phyloP scores from a whole-genome alignment of 2,797 vertebrate genomes.

The Psittacula echo region DNA sequence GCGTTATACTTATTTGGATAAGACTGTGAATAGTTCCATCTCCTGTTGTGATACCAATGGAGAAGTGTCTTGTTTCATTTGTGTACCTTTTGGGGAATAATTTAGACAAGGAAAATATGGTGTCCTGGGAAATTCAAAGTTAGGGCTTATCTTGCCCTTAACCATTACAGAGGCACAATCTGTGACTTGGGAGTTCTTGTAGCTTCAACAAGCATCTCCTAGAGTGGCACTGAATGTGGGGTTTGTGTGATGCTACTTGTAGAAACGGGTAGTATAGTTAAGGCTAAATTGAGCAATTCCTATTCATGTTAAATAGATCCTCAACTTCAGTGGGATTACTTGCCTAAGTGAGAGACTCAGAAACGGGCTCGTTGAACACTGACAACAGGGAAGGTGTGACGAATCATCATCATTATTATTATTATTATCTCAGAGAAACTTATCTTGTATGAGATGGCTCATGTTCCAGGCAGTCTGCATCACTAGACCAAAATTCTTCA shows the following conservation, averaged over 20 bases:
- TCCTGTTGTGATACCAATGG: neutral
- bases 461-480: neutral
- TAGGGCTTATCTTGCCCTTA: neutral
- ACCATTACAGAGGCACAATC: neutral
- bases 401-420: neutral
- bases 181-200: neutral
- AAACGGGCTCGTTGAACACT: neutral
- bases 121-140: neutral
- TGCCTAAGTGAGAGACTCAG: neutral
- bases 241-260: neutral
- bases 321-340: neutral
- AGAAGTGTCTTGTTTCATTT: neutral
- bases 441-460: neutral
- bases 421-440: neutral
- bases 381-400: conserved; percentile 14
- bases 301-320: neutral
- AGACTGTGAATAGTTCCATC: neutral
- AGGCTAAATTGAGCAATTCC: neutral
- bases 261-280: neutral
- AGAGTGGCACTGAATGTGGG: neutral
- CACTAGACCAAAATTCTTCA: conserved; percentile 8
- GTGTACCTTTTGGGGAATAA: neutral
- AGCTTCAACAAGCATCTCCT: neutral
- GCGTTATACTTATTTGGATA: neutral
- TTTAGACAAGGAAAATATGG: neutral